Evolutionary conservation across 1,140 invertebrate species (phyloP), one percentile per base, ranked within the genome.

Genomic region (Pachypeltis micranthus): DNA sequence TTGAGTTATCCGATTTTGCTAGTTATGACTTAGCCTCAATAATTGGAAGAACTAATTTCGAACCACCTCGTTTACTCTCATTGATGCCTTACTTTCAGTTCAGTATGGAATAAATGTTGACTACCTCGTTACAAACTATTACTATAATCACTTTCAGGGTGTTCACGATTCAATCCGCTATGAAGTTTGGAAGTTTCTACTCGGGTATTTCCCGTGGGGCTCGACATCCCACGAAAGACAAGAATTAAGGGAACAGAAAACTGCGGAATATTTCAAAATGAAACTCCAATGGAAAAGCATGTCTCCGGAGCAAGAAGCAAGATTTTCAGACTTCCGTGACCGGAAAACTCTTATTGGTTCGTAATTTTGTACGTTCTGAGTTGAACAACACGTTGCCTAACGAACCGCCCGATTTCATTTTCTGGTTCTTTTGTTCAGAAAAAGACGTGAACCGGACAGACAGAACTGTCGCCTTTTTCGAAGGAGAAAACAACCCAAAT

Each of bases 391-490:
- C n/a, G n/a, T n/a, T n/a, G n/a, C n/a, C n/a, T n/a, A n/a, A n/a
- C n/a, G n/a, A n/a, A n/a, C n/a, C n/a, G n/a, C n/a, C n/a, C n/a
- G n/a, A 29, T 54, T 64, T 68, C 24, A 25, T 55, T n/a, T 59
- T 2, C 24, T 26, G 34, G 2, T 27, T 55, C 55, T 63, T 65
- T 61, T 59, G 77, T 75, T 57, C 73, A 89, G 95, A 98, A 70
- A 99, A 99, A 78, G 96, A 99, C 78, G 96, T 99, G 0, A 91
- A 89, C 65, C 80, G 96, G 68, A 99, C 96, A 14, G 97, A 99
- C 74, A 80, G 97, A 70, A 90, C 86, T 2, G 84, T 94, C 70
- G 83, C 86, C 10, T 99, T 89, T 74, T 99, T 88, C 75, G 83
- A 87, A 26, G 93, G 93, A 1, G 91, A 96, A 65, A 83, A 93